Base-by-base conservation (phyloP, 2,888 invertebrate species). In the Osedax frankpressi region DNA sequence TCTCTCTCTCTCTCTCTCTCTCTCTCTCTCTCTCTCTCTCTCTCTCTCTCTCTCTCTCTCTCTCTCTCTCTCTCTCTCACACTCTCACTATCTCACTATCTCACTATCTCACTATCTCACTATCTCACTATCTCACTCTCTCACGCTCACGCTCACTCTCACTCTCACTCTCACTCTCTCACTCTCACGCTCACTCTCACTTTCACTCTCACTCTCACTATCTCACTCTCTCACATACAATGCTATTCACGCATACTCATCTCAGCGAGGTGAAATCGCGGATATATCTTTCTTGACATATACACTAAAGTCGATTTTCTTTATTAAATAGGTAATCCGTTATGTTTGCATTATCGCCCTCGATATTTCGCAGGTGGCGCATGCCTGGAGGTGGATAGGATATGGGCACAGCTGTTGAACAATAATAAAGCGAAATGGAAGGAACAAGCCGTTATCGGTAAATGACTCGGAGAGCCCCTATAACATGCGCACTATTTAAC, bases 371-470 rank as follows among this genome's bases (percentile, higher is more conserved):
- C 30, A 74, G 71, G 59, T 30, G 76, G 28, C 63, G 76, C 77
- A 30, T 77, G 78, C 62, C 79, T 77, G 74, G 81, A 79, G 71
- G 77, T 92, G 75, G 88, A 88, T 77, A 91, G 92, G 81, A 92
- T 92, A 0, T 93, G 93, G 93, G 86, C 88, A 60, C 86, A 88
- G 28, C 91, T 91, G 83, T 88, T 93, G 71, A 30, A 25, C 19
- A 90, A 90, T 79, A 93, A 93, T 85, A 92, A 91, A 84, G 88
- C 88, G 79, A 89, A 89, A 80, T 93, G 92, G 93, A 84, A 84
- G 77, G 82, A 82, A 69, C 80, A 81, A 74, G 84, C 85, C 29
- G 78, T 80, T 29, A 80, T 80, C 80, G 83, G 83, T 82, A 63
- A 60, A 30, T n/a, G n/a, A n/a, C n/a, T n/a, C n/a, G n/a, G n/a